Percentiles rank a stretch among this genome's conserved stretches.
phyloP scores from a whole-genome alignment of 2,888 invertebrate genomes.

The Myopa tessellatipennis region DNA sequence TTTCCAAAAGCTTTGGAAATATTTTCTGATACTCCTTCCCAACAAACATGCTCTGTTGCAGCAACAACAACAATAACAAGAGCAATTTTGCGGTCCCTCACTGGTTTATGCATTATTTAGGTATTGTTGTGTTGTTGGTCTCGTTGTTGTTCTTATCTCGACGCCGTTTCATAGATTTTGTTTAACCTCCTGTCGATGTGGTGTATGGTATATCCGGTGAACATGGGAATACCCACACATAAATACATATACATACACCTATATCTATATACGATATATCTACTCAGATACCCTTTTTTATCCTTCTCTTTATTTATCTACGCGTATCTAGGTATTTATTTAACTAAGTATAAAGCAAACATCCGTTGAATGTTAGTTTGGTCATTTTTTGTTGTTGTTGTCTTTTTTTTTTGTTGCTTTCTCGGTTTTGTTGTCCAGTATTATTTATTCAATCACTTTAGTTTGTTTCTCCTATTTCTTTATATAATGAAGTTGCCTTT shows the following conservation, averaged over 20 bases:
- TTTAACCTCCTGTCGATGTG: neutral
- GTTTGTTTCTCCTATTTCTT: neutral
- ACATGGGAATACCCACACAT: too few relatives aligned
- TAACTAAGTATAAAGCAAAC: too few relatives aligned
- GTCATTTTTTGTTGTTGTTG: too few relatives aligned
- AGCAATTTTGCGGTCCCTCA: neutral
- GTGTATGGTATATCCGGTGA: neutral
- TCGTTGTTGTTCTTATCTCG: neutral
- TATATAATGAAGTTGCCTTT: neutral
- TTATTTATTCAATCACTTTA: neutral
- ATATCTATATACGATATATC: too few relatives aligned
- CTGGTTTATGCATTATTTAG: neutral
- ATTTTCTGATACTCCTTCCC: too few relatives aligned
- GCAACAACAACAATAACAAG: slow-evolving; percentile 5
- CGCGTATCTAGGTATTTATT: neutral
- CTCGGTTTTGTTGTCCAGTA: neutral
- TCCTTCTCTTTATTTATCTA: neutral
- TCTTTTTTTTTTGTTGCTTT: neutral
- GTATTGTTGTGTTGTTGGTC: neutral
- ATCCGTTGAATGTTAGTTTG: too few relatives aligned
- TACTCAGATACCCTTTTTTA: neutral
- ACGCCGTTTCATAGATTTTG: neutral
- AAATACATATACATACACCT: too few relatives aligned
- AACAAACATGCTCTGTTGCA: too few relatives aligned
- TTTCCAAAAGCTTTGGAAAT: too few relatives aligned